These are phyloP conservation scores for Anarsia innoxiella DNA, from an alignment of 2,888 invertebrate genomes.

Conservation along the genomic window DNA sequence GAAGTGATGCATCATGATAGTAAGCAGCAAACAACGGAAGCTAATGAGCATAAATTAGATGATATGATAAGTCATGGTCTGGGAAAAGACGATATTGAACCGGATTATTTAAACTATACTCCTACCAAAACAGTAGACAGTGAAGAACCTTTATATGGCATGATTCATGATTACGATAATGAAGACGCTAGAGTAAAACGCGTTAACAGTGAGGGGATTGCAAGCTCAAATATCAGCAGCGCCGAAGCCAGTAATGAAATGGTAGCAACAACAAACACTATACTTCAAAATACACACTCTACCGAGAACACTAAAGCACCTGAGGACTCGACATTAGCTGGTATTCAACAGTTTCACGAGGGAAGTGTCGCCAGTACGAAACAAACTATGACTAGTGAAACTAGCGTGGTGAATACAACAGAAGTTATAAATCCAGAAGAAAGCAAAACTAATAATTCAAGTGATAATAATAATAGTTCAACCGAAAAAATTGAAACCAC, in stretches of 20 bases:
- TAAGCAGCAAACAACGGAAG: constrained; percentile 42
- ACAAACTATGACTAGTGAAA: no score
- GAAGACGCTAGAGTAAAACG: constrained; percentile 53
- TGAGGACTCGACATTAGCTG: no score
- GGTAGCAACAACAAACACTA: no score
- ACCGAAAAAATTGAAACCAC: constrained; percentile 37
- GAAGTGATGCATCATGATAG: constrained; percentile 39
- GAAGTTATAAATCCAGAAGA: no score
- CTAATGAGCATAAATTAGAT: constrained; percentile 36
- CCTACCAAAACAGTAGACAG: constrained; percentile 38
- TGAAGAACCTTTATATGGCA: constrained; percentile 47
- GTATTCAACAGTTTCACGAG: no score
- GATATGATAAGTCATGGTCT: constrained; percentile 39
- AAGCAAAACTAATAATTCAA: no score
- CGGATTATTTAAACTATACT: constrained; percentile 55
- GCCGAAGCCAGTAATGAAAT: no score
- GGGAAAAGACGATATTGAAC: constrained; percentile 55
- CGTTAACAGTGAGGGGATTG: constrained; percentile 40
- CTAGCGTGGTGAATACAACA: no score
- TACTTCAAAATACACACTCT: no score
- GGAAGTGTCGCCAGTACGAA: no score
- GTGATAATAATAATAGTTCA: constrained; percentile 1
- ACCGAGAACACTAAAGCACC: no score
- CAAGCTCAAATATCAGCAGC: no score
- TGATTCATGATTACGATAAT: constrained; percentile 52